Evolutionary conservation across 1,140 invertebrate species (phyloP).

Genomic region (Calephelis nemesis): DNA sequence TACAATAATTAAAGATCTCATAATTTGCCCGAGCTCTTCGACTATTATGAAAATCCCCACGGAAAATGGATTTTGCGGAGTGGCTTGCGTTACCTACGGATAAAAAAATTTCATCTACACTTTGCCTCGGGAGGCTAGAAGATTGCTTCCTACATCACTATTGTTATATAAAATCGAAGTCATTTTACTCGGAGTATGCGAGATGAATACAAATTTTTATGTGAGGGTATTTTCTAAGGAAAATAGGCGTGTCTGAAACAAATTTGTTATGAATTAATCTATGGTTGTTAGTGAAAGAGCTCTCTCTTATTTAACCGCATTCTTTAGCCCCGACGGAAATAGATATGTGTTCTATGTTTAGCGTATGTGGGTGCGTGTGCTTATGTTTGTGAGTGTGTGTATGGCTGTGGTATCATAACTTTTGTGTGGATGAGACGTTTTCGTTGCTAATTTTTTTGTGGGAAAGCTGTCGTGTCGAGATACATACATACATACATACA

Average conservation of each 20-base stretch:
- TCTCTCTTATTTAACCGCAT: no score
- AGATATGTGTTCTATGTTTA: no score
- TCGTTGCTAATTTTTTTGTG: no score
- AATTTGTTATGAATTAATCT: neutral
- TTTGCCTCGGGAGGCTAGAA: conserved; percentile 10
- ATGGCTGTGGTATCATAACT: no score
- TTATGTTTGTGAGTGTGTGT: no score
- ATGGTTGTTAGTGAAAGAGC: neutral
- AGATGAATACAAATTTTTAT: conserved; percentile 9
- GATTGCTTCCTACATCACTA: conserved; percentile 18
- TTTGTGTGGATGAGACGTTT: no score
- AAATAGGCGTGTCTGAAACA: neutral
- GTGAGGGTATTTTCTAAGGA: conserved; percentile 2
- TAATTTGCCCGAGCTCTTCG: neutral
- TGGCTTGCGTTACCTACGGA: conserved; percentile 14
- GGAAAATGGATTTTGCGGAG: conserved; percentile 16
- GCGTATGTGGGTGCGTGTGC: no score
- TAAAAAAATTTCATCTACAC: conserved; percentile 17
- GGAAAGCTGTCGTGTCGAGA: no score
- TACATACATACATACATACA: no score
- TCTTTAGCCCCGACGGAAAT: no score
- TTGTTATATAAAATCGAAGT: conserved; percentile 16
- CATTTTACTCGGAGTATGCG: neutral
- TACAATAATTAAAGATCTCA: no score
- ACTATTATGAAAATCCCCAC: conserved; percentile 16